phyloP scores from a whole-genome alignment of 2,113 vertebrate species.

The Strigops habroptila region DNA sequence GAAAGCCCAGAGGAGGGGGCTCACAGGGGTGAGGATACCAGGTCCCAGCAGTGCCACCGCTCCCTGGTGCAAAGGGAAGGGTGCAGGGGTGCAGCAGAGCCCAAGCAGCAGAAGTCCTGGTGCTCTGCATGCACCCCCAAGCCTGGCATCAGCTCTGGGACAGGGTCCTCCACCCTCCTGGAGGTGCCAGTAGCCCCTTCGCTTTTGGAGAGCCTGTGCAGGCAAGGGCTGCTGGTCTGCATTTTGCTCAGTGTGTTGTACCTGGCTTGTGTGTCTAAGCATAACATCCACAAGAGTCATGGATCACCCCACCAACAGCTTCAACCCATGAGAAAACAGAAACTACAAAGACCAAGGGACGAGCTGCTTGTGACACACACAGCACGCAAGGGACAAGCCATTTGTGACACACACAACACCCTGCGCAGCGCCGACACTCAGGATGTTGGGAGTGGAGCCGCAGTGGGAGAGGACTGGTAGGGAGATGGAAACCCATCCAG shows the following conservation, averaged over 20 bases:
- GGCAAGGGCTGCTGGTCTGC: not conserved
- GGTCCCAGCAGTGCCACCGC: not conserved
- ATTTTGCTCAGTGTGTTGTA: not conserved
- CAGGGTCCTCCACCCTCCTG: not conserved
- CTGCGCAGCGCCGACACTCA: not conserved
- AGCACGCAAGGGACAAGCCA: not conserved
- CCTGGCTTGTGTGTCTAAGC: not conserved
- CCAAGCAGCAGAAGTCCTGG: not conserved
- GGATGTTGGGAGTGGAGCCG: not conserved
- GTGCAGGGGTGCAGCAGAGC: not conserved
- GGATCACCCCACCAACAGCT: not conserved
- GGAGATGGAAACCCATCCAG: not conserved
- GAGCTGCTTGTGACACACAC: not conserved
- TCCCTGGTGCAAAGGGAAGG: not conserved
- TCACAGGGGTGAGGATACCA: rapidly evolving
- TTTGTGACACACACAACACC: not conserved
- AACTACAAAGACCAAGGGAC: not conserved
- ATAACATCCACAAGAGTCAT: not conserved
- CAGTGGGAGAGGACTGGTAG: not conserved
- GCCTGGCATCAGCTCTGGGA: not conserved
- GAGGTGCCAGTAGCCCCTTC: not conserved
- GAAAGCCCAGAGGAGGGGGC: not conserved
- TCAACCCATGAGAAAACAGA: not conserved
- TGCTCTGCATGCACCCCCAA: not conserved
- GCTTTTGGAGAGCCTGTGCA: not conserved